Base-by-base conservation (phyloP, 2,888 invertebrate species). In the Tinea pellionella region DNA sequence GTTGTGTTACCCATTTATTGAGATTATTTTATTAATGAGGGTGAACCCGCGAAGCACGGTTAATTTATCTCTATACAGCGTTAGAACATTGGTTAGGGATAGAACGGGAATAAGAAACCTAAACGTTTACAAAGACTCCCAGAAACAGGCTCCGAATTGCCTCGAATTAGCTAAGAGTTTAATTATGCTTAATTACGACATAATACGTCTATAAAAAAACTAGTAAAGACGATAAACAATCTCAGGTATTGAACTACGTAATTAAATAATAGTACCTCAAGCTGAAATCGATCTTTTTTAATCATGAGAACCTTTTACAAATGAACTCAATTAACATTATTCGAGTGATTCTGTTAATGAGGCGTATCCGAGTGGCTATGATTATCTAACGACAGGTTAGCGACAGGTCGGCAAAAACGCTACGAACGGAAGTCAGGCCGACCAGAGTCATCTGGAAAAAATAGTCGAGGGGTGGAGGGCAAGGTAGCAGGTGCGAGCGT, bases 401-500 rank as follows among this genome's bases (percentile, higher is more conserved):
- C 77, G 83, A 75, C 75, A 72, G 76, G 69, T 73, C 71, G 73
- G 76, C 71, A 86, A 86, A 84, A 84, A 85, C 74, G 63, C 65
- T 74, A 68, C 74, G 74, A n/a, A 78, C 85, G 86, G 85, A 86
- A 86, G 84, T 82, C 65, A 47, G 12, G 24, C 13, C 43, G 47
- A 18, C 56, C 68, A 65, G 66, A 66, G 71, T 69, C 69, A 42
- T 18, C 19, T 71, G 69, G 74, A 84, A 84, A 84, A 85, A 86
- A 84, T 76, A 67, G 51, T 71, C 71, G 74, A 69, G 80, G 79
- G 77, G 73, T 73, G 74, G 69, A 67, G 76, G 73, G 75, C 71
- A 70, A 64, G 66, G 70, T 66, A 74, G 76, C 83, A 82, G 84
- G 82, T 81, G 82, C 72, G 70, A 64, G 67, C 75, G 85, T 82